A percentile compares a stretch with the other conserved stretches of the same genome.
These are phyloP conservation scores for Myopa testacea DNA, from an alignment of 2,888 invertebrate species.

Conservation along the genomic window DNA sequence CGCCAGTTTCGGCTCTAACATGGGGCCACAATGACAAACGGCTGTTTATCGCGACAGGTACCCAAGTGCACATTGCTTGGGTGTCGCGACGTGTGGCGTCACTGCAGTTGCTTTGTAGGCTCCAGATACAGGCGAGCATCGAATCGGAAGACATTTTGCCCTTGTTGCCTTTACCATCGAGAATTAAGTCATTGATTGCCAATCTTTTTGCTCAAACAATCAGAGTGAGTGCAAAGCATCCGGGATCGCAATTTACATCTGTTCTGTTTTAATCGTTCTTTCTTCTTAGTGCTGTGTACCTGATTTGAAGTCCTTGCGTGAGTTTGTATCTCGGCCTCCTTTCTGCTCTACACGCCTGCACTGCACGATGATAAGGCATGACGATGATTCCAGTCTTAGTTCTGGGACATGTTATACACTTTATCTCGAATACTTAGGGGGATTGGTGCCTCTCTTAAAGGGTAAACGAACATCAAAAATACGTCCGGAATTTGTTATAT, in stretches of 20 bases:
- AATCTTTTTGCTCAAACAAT: slow-evolving; percentile 94
- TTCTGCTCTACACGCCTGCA: slow-evolving; percentile 86
- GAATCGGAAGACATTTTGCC: slow-evolving; percentile 80
- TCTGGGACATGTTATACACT: slow-evolving; percentile 85
- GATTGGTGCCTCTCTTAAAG: slow-evolving; percentile 93
- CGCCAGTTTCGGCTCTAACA: slow-evolving; percentile 90
- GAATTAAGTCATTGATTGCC: slow-evolving; percentile 85
- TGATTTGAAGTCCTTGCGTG: slow-evolving; percentile 85
- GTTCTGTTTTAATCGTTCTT: neutral
- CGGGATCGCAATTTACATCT: neutral
- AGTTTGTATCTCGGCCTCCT: slow-evolving; percentile 94
- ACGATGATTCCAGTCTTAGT: slow-evolving; percentile 80
- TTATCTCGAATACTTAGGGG: slow-evolving; percentile 95
- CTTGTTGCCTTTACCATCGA: slow-evolving; percentile 86
- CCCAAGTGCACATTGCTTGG: slow-evolving; percentile 92
- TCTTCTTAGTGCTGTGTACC: slow-evolving; percentile 89
- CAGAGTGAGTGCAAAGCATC: slow-evolving; percentile 73
- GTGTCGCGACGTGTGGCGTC: slow-evolving; percentile 91
- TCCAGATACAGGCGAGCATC: slow-evolving; percentile 82
- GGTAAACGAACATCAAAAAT: slow-evolving; percentile 97
- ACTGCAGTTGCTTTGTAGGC: slow-evolving; percentile 87
- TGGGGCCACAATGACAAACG: slow-evolving; percentile 99
- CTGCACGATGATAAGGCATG: slow-evolving; percentile 97
- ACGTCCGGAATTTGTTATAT: slow-evolving; percentile 97
- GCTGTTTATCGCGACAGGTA: slow-evolving; percentile 92